Evolutionary conservation across 2,888 invertebrate genomes (phyloP), one percentile per base, ranked within the genome.

Genomic region (Caenorhabditis afra): DNA sequence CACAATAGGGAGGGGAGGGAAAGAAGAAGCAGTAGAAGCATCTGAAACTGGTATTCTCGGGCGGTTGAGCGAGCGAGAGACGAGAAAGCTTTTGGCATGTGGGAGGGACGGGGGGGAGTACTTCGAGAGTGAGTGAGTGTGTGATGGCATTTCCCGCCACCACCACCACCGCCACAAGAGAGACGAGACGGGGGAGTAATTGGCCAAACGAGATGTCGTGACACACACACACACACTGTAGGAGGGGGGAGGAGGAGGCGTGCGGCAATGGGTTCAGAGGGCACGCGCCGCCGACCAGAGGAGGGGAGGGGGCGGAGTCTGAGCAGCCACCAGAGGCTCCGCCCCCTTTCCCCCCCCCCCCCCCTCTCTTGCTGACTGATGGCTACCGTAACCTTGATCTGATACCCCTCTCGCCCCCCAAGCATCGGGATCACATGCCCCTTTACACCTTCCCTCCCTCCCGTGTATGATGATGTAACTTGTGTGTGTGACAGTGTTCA

Each of bases 121-220:
- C 68, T 53, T 68, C 68, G 68, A 68, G 68, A 68, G 68, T 68
- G 68, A 29, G 29, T 49, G 37, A 57, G 49, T 58, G 67, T 39
- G 49, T 29, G 49, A 59, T 68, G 68, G 59, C 41, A 66, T 55
- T 66, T 64, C 44, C 29, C 29, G 29, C 29, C n/a, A n/a, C n/a
- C n/a, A n/a, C n/a, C n/a, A n/a, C n/a, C n/a, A n/a, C n/a, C n/a
- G n/a, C n/a, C n/a, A n/a, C n/a, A n/a, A n/a, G n/a, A n/a, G n/a
- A 29, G 7, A 7, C 4, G 29, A 7, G 29, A 7, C 4, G 29
- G 29, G 29, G 29, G 29, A 29, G 68, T 58, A 58, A 68, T 68
- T 68, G 68, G 68, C 23, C 68, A 50, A 45, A 68, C 49, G 41
- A 61, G 52, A 68, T 41, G 12, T 41, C 37, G 37, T 65, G 44